Evolutionary conservation across 2,888 invertebrate species (phyloP), one percentile per base, ranked within the genome.

Genomic region (Xiphydria camelus): DNA sequence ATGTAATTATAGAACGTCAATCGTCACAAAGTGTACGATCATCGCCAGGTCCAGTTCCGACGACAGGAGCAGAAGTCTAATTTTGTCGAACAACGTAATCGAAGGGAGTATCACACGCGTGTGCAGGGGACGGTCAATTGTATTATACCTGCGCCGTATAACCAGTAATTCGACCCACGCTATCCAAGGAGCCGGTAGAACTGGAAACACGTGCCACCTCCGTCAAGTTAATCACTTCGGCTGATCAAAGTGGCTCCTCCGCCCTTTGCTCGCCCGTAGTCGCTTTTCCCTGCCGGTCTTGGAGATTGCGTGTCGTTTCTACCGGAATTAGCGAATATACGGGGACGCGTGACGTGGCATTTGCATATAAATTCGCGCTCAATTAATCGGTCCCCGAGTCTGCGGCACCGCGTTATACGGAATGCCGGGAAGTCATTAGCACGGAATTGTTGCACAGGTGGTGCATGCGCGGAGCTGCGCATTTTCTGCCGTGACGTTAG

Each of bases 291-390:
- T 12, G 5, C 12, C 7, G 29, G 12, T 12, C 12, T 7, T 29
- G 5, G 4, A 29, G 29, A 29, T 29, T 29, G 29, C 29, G 29
- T 29, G 29, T 7, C 29, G 12, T 29, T 29, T 34, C 34, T 10
- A 18, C 19, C 18, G 6, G 17, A 10, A n/a, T 34, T 17, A 7
- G n/a, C n/a, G n/a, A n/a, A n/a, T n/a, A n/a, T n/a, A 10, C 10
- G 15, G 17, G 38, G 31, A 22, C 19, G 22, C 37, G 43, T 44
- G 43, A 44, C 37, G 43, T 38, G 31, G 32, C 37, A 44, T 44
- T 44, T 44, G 31, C 43, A 44, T 44, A 38, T 37, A 37, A 44
- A 44, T 44, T 44, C 36, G 37, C 21, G 36, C 37, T 32, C 38
- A 44, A 44, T 44, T 44, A 44, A 44, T 44, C 38, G 32, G 38